phyloP scores from a whole-genome alignment of 2,113 vertebrate species.

The Trogon melanurus region DNA sequence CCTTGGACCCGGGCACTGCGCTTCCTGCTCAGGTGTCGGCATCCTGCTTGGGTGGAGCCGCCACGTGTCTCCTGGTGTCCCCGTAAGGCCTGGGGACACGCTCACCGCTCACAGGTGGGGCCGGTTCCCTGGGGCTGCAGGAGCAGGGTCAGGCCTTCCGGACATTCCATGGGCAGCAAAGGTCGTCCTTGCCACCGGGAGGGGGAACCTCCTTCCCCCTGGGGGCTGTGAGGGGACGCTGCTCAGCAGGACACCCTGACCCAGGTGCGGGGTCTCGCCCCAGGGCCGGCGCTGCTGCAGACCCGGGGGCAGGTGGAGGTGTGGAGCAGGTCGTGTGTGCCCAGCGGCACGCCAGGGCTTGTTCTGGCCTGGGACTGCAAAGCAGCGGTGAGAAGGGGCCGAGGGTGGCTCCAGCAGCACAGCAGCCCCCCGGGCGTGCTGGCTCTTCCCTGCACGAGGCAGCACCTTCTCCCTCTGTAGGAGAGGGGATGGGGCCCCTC shows the following conservation, averaged over 20 bases:
- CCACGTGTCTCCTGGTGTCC: conserved; percentile 7
- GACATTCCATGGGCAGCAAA: rapidly evolving
- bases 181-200: rapidly evolving
- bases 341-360: rapidly evolving
- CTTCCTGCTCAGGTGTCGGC: conserved; percentile 30
- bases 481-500: background rate
- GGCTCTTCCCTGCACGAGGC: rapidly evolving
- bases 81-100: background rate
- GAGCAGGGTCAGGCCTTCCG: background rate
- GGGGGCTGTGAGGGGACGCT: rapidly evolving
- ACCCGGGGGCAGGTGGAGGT: background rate
- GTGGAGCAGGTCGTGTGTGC: rapidly evolving
- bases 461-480: background rate
- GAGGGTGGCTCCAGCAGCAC: background rate
- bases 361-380: background rate
- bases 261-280: rapidly evolving
- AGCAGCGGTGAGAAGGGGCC: background rate
- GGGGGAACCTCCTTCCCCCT: background rate
- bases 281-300: background rate
- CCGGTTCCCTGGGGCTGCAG: rapidly evolving
- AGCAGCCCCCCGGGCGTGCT: background rate
- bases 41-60: conserved; percentile 41
- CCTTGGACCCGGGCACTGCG: background rate
- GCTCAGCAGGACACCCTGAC: background rate
- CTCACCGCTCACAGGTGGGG: rapidly evolving